Evolutionary conservation across 2,113 vertebrate genomes (phyloP).

Genomic region (Paratilapia polleni): DNA sequence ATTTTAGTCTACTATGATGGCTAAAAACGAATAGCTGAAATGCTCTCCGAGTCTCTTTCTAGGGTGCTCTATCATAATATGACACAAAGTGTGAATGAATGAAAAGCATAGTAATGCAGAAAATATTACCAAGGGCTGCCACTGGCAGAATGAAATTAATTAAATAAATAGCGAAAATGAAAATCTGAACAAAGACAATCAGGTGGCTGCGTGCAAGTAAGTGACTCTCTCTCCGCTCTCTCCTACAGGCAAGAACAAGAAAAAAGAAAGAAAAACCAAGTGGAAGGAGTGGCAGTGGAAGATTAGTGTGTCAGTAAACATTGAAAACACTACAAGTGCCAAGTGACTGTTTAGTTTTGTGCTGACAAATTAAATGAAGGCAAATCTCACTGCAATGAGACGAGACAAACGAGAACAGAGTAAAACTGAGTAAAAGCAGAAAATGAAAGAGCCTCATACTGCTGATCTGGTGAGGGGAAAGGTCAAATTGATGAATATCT

Average conservation of each 20-base stretch:
- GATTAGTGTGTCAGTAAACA: conserved; percentile 9
- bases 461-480: conserved; percentile 35
- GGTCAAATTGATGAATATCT: conserved; percentile 58
- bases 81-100: not conserved
- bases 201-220: not conserved
- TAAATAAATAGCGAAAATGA: not conserved
- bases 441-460: not conserved
- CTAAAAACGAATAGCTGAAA: too few species aligned
- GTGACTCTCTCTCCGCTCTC: not conserved
- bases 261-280: not conserved
- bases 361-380: conserved; percentile 1
- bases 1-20: too few species aligned
- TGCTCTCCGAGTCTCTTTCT: not conserved
- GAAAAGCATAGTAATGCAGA: not conserved
- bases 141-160: not conserved
- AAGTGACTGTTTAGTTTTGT: conserved; percentile 27
- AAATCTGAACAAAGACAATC: not conserved
- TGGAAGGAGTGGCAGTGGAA: not conserved
- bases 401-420: not conserved
- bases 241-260: not conserved
- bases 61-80: not conserved
- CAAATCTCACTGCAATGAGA: not conserved
- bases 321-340: not conserved
- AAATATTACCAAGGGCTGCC: not conserved
- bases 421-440: not conserved